Conservation (phyloP, 1,140 invertebrate species). For the Campoletis sonorensis region DNA sequence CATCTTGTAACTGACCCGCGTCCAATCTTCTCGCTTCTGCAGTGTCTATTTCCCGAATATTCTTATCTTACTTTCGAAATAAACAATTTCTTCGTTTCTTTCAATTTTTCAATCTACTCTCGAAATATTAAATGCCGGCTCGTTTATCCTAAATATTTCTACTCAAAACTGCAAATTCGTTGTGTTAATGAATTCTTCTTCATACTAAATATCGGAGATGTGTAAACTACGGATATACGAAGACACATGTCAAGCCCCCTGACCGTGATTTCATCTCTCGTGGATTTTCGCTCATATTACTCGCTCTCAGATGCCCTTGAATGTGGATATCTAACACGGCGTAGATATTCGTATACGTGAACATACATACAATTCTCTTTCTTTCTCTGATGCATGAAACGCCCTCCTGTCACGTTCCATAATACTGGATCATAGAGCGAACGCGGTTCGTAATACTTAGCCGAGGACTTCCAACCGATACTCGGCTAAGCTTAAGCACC, state of each 20-base stretch:
- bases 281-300: neutral
- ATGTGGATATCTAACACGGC: neutral
- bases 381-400: neutral
- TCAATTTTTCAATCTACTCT: too few relatives aligned
- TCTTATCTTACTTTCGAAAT: too few relatives aligned
- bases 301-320: neutral
- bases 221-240: too few relatives aligned
- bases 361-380: neutral
- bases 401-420: neutral
- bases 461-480: slow-evolving; percentile 55
- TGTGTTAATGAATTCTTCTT: too few relatives aligned
- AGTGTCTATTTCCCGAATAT: too few relatives aligned
- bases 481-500: slow-evolving; percentile 67
- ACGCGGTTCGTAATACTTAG: neutral
- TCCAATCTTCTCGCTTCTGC: too few relatives aligned
- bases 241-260: neutral
- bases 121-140: too few relatives aligned
- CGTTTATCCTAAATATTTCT: too few relatives aligned
- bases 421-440: neutral
- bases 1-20: too few relatives aligned
- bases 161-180: too few relatives aligned
- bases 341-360: neutral
- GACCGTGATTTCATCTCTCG: neutral
- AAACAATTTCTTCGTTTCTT: too few relatives aligned
- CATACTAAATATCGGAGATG: too few relatives aligned